A percentile compares a stretch with the other conserved stretches of the same genome.
These are phyloP conservation scores for Limnephilus marmoratus DNA, from an alignment of 2,888 invertebrate species.

Conservation along the genomic window DNA sequence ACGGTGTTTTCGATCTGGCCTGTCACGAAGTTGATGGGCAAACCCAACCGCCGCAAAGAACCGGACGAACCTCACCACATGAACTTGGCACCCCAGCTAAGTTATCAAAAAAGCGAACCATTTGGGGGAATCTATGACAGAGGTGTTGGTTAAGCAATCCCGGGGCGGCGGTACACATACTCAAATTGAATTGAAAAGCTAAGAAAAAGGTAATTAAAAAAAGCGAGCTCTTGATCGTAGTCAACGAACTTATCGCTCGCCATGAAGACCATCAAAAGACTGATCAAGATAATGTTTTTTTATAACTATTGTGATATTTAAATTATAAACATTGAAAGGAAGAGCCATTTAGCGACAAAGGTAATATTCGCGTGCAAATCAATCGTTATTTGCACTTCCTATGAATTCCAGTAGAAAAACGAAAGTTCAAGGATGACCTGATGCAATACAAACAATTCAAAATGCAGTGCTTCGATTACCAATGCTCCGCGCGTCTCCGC, in stretches of 20 bases:
- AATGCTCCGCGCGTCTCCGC: background rate
- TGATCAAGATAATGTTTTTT: background rate
- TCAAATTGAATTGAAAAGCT: no score
- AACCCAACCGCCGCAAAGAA: no score
- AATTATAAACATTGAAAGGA: background rate
- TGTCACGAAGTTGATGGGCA: no score
- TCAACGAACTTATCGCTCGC: background rate
- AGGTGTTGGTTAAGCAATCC: no score
- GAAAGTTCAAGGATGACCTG: slow-evolving; percentile 58
- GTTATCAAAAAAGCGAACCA: no score
- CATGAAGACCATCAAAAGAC: no score
- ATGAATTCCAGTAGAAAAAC: slow-evolving; percentile 42
- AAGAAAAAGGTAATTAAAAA: no score
- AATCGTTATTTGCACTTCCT: slow-evolving; percentile 56
- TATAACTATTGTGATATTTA: background rate
- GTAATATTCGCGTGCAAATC: slow-evolving; percentile 12
- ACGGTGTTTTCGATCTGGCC: no score
- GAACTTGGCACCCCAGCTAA: no score
- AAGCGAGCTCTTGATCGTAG: background rate
- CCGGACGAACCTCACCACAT: no score
- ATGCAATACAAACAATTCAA: slow-evolving; percentile 32
- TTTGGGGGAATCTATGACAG: no score
- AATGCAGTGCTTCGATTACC: slow-evolving; percentile 18
- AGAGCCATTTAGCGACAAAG: background rate
- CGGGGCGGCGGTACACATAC: no score